Percentiles rank a stretch among this genome's conserved stretches.
Evolutionary conservation across 1,140 invertebrate species (phyloP).

Genomic region (Andrena cerasifolii): DNA sequence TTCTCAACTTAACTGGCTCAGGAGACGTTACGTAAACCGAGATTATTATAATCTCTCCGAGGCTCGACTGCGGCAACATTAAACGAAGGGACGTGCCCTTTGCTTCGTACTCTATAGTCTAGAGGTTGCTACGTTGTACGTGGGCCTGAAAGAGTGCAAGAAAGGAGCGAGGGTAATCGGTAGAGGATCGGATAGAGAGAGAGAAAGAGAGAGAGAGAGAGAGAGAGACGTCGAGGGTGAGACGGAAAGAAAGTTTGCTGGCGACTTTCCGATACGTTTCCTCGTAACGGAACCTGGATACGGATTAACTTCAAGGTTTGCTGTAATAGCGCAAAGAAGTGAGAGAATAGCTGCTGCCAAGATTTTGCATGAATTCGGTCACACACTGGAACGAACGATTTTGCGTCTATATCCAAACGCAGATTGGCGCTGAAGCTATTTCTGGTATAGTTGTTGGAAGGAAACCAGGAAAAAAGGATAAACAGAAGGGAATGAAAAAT

Average conservation of each 20-base stretch:
- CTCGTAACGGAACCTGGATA: conserved; percentile 50
- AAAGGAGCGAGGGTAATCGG: background rate
- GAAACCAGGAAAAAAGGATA: too few relatives aligned
- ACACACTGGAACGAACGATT: background rate
- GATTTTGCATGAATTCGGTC: conserved; percentile 39
- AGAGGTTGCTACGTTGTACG: conserved; percentile 9
- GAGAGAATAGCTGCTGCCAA: conserved; percentile 54
- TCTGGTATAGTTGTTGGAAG: too few relatives aligned
- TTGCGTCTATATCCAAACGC: background rate
- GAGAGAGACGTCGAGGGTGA: conserved; percentile 39
- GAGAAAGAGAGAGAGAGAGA: background rate
- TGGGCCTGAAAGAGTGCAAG: conserved; percentile 25
- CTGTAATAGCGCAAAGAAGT: conserved; percentile 53
- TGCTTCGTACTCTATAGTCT: conserved; percentile 64
- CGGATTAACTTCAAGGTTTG: conserved; percentile 63
- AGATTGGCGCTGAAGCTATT: too few relatives aligned
- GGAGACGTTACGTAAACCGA: conserved; percentile 80
- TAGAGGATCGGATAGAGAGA: too few relatives aligned
- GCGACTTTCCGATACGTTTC: conserved; percentile 58
- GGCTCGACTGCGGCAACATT: conserved; percentile 80
- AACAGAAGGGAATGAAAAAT: too few relatives aligned
- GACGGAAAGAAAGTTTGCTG: conserved; percentile 39
- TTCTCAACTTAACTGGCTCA: conserved; percentile 80
- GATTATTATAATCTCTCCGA: conserved; percentile 82
- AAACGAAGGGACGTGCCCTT: conserved; percentile 79